Conservation (phyloP, 2,797 vertebrate genomes). For the Urosaurus nigricauda region DNA sequence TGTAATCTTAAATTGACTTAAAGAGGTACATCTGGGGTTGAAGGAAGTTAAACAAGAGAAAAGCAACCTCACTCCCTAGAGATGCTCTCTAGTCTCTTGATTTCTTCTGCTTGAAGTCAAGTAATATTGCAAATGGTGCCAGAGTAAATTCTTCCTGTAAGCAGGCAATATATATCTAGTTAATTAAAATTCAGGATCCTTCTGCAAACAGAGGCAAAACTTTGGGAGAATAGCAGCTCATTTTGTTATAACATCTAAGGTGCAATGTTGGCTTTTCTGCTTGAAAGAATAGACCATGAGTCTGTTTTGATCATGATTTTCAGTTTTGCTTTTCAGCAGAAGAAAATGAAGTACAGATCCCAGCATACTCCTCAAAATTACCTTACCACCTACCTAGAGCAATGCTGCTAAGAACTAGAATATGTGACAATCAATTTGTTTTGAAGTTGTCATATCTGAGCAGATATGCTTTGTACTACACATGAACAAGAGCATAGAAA, state of each 20-base stretch:
- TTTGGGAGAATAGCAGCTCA: too few species aligned
- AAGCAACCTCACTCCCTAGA: neutral
- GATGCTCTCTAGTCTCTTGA: neutral
- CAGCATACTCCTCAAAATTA: neutral
- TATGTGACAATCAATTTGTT: neutral
- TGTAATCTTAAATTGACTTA: neutral
- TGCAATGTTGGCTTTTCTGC: neutral
- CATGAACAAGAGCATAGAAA: too few species aligned
- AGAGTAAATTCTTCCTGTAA: neutral
- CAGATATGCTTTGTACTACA: too few species aligned
- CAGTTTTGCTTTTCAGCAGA: neutral
- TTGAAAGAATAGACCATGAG: neutral
- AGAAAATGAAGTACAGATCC: neutral
- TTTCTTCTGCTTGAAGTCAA: too few species aligned
- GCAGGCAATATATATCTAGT: neutral
- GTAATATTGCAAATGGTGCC: neutral
- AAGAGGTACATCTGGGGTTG: neutral
- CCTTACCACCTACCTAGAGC: neutral
- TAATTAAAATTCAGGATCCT: neutral
- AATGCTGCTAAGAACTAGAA: neutral
- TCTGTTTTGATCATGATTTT: conserved; percentile 8
- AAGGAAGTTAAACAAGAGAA: neutral
- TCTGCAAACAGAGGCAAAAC: too few species aligned
- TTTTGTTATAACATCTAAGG: conserved; percentile 32
- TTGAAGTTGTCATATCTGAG: too few species aligned